These are phyloP conservation scores for Malurus alboscapulatus DNA, from an alignment of 2,113 vertebrate genomes.

Conservation along the genomic window DNA sequence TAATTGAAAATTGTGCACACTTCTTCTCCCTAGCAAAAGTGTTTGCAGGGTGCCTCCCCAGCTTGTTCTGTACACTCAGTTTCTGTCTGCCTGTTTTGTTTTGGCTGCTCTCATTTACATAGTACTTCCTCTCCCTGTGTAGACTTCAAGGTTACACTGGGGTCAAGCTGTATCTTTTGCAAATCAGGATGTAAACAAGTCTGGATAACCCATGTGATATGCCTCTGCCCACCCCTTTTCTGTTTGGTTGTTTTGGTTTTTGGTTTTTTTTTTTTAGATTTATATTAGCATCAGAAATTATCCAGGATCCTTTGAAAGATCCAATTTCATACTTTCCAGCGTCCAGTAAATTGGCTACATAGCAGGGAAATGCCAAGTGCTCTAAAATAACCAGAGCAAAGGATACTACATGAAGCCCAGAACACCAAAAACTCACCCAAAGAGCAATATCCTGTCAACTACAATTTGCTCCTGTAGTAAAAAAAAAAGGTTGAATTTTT, in stretches of 20 bases:
- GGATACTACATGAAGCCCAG: not conserved
- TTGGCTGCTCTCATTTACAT: slow-evolving; percentile 52
- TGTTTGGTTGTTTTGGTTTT: not conserved
- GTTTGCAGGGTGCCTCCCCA: not conserved
- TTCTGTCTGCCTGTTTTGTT: slow-evolving; percentile 33
- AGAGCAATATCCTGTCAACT: not conserved
- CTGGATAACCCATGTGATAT: slow-evolving; percentile 11
- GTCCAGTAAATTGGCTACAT: slow-evolving; percentile 9
- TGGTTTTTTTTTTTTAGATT: not conserved
- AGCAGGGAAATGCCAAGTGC: slow-evolving; percentile 32
- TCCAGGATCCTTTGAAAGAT: slow-evolving; percentile 9
- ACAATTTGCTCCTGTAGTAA: not conserved
- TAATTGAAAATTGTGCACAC: not conserved
- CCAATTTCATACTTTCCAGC: slow-evolving; percentile 11
- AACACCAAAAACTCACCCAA: not conserved
- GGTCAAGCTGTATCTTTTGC: slow-evolving; percentile 50
- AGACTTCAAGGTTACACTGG: slow-evolving; percentile 27
- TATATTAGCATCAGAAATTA: slow-evolving; percentile 32
- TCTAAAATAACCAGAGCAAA: slow-evolving; percentile 11
- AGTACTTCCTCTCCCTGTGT: slow-evolving; percentile 50
- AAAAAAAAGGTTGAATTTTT: not conserved
- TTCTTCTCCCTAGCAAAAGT: not conserved
- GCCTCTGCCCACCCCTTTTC: not conserved
- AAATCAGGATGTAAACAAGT: slow-evolving; percentile 65
- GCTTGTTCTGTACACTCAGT: not conserved